Evolutionary conservation across 2,888 invertebrate genomes (phyloP), one percentile per base, ranked within the genome.

Genomic region (Adela reaumurella): DNA sequence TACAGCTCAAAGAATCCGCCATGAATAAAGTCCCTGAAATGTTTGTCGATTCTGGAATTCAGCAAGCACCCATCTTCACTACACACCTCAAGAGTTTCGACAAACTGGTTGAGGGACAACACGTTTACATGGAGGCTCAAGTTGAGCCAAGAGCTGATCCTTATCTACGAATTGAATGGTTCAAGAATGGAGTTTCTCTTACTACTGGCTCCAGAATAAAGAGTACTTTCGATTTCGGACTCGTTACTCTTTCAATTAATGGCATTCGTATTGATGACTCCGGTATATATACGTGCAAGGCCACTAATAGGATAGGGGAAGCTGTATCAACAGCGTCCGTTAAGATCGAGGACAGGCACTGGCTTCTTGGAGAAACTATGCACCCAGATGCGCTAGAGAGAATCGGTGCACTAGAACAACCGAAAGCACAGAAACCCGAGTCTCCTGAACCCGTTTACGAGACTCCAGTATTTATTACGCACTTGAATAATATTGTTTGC

Each of bases 151-250:
- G 92, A 56, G 89, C 91, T 5, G 94, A 94, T 79, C 92, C 94
- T 0, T 90, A 94, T 62, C 78, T 94, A 41, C 83, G 88, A 51
- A 87, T 93, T 49, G 94, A 94, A 68, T 95, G 94, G 94, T 94
- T 90, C 70, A 94, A 94, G 64, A 95, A 94, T 64, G 92, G 94
- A n/a, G 73, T 90, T 45, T 83, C 91, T 1, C 78, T 94, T 17
- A 90, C 91, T 51, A 92, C 92, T 51, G 94, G 93, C 56, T 90
- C 96, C 29, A 85, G 97, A 57, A 83, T 97, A 53, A 89, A 93
- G 63, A 95, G 95, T 58, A 92, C 94, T 19, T 94, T 97, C 63
- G 98, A 99, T 67, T 98, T 99, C 70, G 98, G 98, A 46, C 83
- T 96, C 52, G 97, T 98, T 0, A 93, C 95, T 0, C 72, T 97